Evolutionary conservation across 2,797 vertebrate genomes (phyloP).

Genomic region (Adelosebastes latens): DNA sequence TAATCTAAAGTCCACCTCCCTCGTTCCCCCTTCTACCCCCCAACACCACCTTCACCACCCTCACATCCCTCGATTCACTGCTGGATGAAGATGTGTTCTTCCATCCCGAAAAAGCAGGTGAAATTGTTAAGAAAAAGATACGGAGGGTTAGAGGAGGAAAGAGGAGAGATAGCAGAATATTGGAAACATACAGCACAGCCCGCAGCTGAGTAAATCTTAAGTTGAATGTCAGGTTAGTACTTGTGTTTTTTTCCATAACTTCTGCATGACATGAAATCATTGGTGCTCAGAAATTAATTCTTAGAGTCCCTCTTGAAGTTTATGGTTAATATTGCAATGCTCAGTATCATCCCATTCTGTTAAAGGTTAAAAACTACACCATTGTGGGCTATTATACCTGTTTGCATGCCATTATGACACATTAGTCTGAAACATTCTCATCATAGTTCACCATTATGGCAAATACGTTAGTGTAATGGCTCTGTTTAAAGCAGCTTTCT

Average conservation of each 20-base stretch:
- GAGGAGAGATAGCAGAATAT: neutral
- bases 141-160: neutral
- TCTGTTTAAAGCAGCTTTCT: constrained; percentile 4
- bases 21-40: constrained; percentile 13
- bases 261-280: constrained; percentile 5
- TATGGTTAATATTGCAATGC: constrained; percentile 3
- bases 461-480: constrained; percentile 7
- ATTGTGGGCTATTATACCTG: constrained; percentile 4
- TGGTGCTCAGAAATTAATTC: neutral
- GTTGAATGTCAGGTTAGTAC: constrained; percentile 6
- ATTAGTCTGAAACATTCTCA: constrained; percentile 8
- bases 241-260: neutral
- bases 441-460: constrained; percentile 29
- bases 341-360: constrained; percentile 3
- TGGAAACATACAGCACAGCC: neutral
- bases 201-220: neutral
- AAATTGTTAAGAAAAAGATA: constrained; percentile 28
- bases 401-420: constrained; percentile 20
- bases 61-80: constrained; percentile 7
- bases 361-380: constrained; percentile 35
- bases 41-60: neutral
- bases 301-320: neutral
- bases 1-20: constrained; percentile 76
- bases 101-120: constrained; percentile 5
- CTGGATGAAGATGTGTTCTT: constrained; percentile 53